Conservation (phyloP, 92 coral and sea anemone genomes). For the Porites evermanni region DNA sequence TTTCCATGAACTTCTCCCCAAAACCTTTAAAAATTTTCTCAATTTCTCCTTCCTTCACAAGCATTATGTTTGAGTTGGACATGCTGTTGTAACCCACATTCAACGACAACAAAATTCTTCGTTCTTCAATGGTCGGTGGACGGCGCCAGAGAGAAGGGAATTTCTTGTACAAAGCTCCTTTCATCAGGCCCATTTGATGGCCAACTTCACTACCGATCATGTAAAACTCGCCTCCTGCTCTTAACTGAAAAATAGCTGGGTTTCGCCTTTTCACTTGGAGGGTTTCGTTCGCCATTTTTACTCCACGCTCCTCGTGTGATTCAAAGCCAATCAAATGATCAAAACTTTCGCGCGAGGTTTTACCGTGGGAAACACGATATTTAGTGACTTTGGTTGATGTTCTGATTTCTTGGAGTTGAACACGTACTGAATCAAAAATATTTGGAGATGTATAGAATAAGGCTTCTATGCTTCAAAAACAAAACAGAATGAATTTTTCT, state of each 20-base stretch:
- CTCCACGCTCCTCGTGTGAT: neutral
- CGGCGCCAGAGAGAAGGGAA: conserved; percentile 98
- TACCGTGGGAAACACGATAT: neutral
- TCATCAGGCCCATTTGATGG: conserved; percentile 79
- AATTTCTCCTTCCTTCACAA: conserved; percentile 85
- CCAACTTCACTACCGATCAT: conserved; percentile 99
- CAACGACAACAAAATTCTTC: conserved; percentile 70
- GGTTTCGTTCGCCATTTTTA: conserved; percentile 37
- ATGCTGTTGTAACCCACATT: conserved; percentile 93
- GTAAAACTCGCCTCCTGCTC: conserved; percentile 84
- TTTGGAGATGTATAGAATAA: too few relatives aligned
- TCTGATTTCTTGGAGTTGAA: too few relatives aligned
- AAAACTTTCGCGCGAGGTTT: neutral
- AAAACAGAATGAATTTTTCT: too few relatives aligned
- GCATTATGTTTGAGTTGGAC: conserved; percentile 96
- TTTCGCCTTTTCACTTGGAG: conserved; percentile 64
- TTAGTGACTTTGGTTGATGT: too few relatives aligned
- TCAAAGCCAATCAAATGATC: conserved; percentile 4
- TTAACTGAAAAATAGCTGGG: conserved; percentile 89
- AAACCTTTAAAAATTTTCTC: conserved; percentile 88
- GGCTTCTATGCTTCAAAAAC: too few relatives aligned
- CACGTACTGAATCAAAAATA: too few relatives aligned
- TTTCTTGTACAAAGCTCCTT: conserved; percentile 95
- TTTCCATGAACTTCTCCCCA: conserved; percentile 80
- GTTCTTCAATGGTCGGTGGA: conserved; percentile 87